phyloP scores from a whole-genome alignment of 2,797 vertebrate species.

The Rhabdophis nuchalis region DNA sequence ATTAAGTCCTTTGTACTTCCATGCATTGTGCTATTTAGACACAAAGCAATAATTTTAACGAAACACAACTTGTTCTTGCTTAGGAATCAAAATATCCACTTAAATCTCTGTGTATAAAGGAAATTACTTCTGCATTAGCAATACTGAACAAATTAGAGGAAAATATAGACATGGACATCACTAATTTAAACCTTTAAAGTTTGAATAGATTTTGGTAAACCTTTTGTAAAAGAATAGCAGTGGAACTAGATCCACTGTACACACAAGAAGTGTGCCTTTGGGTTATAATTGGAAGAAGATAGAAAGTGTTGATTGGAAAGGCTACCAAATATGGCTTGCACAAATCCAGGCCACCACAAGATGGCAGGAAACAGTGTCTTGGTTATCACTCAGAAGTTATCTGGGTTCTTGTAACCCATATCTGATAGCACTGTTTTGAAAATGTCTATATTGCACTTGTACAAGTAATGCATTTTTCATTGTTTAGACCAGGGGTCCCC shows the following conservation, averaged over 20 bases:
- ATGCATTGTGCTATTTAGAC: slow-evolving; percentile 16
- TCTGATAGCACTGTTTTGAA: not conserved
- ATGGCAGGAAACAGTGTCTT: not conserved
- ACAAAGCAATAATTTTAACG: slow-evolving; percentile 15
- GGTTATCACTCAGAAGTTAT: not conserved
- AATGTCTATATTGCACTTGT: not conserved
- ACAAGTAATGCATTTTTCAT: not conserved
- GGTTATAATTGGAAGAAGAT: not conserved
- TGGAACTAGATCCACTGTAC: not conserved
- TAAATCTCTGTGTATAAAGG: slow-evolving; percentile 20
- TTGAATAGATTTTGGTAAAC: not conserved
- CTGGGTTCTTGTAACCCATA: not conserved
- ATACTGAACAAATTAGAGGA: slow-evolving; percentile 38
- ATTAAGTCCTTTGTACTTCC: not conserved
- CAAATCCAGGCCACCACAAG: not conserved
- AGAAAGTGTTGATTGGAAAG: not conserved
- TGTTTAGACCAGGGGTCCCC: too few relatives aligned
- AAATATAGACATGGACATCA: slow-evolving; percentile 21
- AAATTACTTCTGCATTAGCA: slow-evolving; percentile 34
- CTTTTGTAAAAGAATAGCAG: slow-evolving; percentile 1
- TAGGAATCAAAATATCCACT: slow-evolving; percentile 25
- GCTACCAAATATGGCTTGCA: not conserved
- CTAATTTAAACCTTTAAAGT: slow-evolving; percentile 21
- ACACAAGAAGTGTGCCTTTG: not conserved
- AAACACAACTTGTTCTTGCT: not conserved